These are phyloP conservation scores for Sanderia malayensis DNA, from an alignment of 30 jellyfish, hydroid and myxozoan species.

Conservation along the genomic window DNA sequence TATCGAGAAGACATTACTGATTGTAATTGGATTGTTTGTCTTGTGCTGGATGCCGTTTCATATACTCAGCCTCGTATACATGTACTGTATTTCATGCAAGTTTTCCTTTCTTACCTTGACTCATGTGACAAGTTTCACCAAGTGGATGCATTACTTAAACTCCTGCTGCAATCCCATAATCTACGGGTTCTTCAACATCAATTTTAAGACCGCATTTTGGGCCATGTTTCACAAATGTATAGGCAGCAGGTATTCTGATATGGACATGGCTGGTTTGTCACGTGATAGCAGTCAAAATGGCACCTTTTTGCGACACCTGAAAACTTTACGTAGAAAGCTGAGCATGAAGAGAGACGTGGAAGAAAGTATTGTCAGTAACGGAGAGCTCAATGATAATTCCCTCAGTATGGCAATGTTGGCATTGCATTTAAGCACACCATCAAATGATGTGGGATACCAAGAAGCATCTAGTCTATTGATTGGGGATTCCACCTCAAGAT, in stretches of 20 bases:
- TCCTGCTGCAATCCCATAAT: conserved; percentile 90
- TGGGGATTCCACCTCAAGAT: conserved; percentile 29
- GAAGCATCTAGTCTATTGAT: conserved; percentile 21
- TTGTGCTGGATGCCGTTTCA: conserved; percentile 93
- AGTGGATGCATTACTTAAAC: conserved; percentile 89
- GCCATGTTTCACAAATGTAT: conserved; percentile 56
- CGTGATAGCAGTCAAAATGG: conserved; percentile 57
- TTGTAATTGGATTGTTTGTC: conserved; percentile 71
- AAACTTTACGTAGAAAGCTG: conserved; percentile 44
- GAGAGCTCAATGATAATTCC: conserved; percentile 54
- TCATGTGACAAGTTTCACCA: conserved; percentile 58
- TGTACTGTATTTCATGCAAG: conserved; percentile 42
- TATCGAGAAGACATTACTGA: conserved; percentile 58
- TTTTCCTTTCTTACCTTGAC: neutral
- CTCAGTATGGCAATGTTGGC: conserved; percentile 46
- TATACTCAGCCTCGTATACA: conserved; percentile 29
- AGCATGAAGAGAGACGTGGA: conserved; percentile 69
- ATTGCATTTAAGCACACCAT: conserved; percentile 22
- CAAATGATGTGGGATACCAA: conserved; percentile 1
- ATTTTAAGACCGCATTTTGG: conserved; percentile 86
- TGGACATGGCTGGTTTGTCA: conserved; percentile 40
- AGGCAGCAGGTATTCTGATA: conserved; percentile 28
- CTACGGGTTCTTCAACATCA: conserved; percentile 88
- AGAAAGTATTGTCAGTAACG: conserved; percentile 54
- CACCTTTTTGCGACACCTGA: conserved; percentile 54